These are phyloP conservation scores for Ptilorrhoa leucosticta DNA, from an alignment of 2,113 vertebrate species.

Conservation along the genomic window DNA sequence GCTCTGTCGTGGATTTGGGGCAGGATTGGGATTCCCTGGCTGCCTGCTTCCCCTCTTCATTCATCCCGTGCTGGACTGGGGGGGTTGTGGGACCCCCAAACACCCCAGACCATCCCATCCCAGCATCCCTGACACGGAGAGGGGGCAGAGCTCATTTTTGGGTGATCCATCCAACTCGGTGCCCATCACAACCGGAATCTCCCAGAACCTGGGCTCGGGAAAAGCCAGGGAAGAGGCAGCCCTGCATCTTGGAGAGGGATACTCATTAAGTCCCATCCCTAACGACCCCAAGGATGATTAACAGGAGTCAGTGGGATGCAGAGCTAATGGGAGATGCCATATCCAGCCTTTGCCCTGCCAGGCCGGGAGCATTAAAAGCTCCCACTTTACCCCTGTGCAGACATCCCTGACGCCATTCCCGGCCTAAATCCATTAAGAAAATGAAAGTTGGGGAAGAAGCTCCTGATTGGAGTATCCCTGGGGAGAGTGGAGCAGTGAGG, in stretches of 20 bases:
- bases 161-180: background rate
- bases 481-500: background rate
- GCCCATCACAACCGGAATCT: background rate
- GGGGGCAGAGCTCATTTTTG: background rate
- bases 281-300: background rate
- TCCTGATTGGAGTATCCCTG: background rate
- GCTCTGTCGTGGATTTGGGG: background rate
- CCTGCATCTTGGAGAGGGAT: background rate
- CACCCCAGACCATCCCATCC: background rate
- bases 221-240: background rate
- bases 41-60: background rate
- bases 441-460: background rate
- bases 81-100: background rate
- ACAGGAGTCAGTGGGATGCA: background rate
- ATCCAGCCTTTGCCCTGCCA: background rate
- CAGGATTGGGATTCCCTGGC: background rate
- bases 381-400: background rate
- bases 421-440: background rate
- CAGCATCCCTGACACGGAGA: fast-evolving
- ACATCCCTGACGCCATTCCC: background rate
- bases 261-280: background rate
- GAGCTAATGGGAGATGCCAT: constrained; percentile 18
- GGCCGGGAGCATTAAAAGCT: background rate
- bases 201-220: background rate
- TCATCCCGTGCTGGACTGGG: too few relatives aligned